Base-by-base conservation (phyloP, 2,888 invertebrate species). In the Merodon equestris region DNA sequence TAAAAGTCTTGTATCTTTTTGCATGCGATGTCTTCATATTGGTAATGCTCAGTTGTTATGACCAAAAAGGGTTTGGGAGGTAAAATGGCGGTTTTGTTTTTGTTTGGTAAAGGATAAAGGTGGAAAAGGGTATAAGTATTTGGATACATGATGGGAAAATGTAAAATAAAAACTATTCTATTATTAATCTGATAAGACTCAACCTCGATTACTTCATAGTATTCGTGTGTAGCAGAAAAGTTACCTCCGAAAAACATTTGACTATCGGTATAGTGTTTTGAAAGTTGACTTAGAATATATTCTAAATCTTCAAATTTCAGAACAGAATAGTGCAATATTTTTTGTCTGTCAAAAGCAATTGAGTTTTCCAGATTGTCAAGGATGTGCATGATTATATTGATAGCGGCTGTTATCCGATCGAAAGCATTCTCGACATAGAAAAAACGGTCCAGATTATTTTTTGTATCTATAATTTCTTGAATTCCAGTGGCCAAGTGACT, bases 371-470 rank as follows among this genome's bases (percentile, higher is more conserved):
- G 27, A 27, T 27, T 27, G 3, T 27, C 27, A 27, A 15, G 27
- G 61, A 50, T 50, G 42, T 64, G 47, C 34, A 64, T 9, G 18
- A 54, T 54, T n/a, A 54, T 54, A 38, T 19, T 38, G n/a, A 13
- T 9, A 60, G 47, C 60, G 40, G 54, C 42, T 54, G 19, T 19
- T 1, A 64, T 47, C n/a, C 54, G 27, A 18, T 64, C 44, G 38
- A 64, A 18, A 13, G 47, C 45, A 38, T 17, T 60, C 48, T 48
- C 38, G 1, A 53, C 63, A 64, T 36, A 15, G 40, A 64, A 53
- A 51, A 64, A 64, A 48, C n/a, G 10, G 18, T 60, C 47, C 34
- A 13, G n/a, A 38, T 60, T 60, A 48, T 15, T 60, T 48, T 54
- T 54, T 13, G 42, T 54, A 14, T 57, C 18, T 45, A 45, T 27